Percentiles rank a stretch among this genome's conserved stretches.
phyloP scores from a whole-genome alignment of 2,797 vertebrate species.

The Megalops cyprinoides region DNA sequence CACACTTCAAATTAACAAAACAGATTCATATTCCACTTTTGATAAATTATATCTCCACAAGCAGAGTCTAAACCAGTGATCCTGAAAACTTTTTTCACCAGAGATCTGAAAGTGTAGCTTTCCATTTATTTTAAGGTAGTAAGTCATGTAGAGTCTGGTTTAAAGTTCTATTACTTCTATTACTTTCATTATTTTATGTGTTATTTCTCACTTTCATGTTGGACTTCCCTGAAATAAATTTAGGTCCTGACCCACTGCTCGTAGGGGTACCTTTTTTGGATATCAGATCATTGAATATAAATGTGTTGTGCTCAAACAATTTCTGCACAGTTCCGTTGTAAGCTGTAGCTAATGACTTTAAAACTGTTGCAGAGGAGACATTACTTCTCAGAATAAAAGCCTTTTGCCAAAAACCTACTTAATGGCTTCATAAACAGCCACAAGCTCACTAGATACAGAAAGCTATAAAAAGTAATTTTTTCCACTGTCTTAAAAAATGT shows the following conservation, averaged over 20 bases:
- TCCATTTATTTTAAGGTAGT: background rate
- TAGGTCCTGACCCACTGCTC: too few relatives aligned
- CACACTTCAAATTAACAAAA: background rate
- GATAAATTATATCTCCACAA: background rate
- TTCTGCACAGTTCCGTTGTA: background rate
- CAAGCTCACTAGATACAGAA: background rate
- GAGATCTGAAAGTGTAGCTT: background rate
- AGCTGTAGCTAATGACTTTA: background rate
- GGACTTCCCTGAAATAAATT: too few relatives aligned
- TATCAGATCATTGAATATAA: background rate
- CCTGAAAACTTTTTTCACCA: background rate
- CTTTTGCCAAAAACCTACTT: background rate
- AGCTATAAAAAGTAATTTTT: background rate
- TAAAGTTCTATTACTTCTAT: background rate
- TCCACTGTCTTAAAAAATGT: background rate
- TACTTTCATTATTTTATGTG: too few relatives aligned
- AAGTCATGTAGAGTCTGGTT: too few relatives aligned
- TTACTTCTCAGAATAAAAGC: slow-evolving; percentile 2
- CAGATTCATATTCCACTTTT: slow-evolving; percentile 5
- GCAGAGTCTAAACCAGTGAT: background rate
- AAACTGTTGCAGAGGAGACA: background rate
- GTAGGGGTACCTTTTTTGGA: background rate
- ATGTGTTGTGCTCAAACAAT: background rate
- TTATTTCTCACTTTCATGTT: too few relatives aligned
- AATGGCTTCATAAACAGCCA: background rate